These are phyloP conservation scores for Chironomus riparius DNA, from an alignment of 2,888 invertebrate genomes.

Conservation along the genomic window DNA sequence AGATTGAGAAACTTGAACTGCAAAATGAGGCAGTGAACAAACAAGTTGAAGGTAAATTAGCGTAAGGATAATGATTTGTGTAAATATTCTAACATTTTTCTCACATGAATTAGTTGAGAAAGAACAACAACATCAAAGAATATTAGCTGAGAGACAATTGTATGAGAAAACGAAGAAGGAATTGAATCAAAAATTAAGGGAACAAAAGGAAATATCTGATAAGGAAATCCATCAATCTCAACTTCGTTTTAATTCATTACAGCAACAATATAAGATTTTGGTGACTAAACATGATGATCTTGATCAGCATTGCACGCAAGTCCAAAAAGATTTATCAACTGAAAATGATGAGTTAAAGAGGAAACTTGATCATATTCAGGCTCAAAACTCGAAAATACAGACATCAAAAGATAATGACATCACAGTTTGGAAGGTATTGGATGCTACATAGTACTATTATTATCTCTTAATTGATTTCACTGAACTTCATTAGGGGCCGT, in stretches of 20 bases:
- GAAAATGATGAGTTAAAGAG: slow-evolving; percentile 44
- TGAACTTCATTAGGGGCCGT: no score
- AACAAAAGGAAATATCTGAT: slow-evolving; percentile 44
- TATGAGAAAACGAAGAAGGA: slow-evolving; percentile 23
- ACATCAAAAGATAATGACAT: slow-evolving; percentile 37
- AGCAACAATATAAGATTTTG: slow-evolving; percentile 47
- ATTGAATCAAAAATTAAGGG: slow-evolving; percentile 31
- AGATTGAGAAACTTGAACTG: slow-evolving; percentile 14
- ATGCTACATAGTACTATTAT: neutral
- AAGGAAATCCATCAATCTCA: slow-evolving; percentile 45
- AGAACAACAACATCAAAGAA: neutral
- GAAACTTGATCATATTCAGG: slow-evolving; percentile 43
- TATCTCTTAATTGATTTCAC: neutral
- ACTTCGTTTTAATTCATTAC: slow-evolving; percentile 46
- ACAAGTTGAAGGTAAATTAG: slow-evolving; percentile 19
- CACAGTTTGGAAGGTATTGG: slow-evolving; percentile 42
- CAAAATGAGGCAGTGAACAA: slow-evolving; percentile 6
- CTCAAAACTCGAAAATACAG: slow-evolving; percentile 43
- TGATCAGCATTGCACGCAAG: slow-evolving; percentile 44
- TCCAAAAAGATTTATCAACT: slow-evolving; percentile 43
- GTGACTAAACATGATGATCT: slow-evolving; percentile 47
- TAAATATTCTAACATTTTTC: neutral
- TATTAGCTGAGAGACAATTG: slow-evolving; percentile 3
- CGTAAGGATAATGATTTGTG: neutral
- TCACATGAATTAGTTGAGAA: slow-evolving; percentile 9